Percentiles rank a stretch among this genome's conserved stretches.
Evolutionary conservation across 2,888 invertebrate species (phyloP).

Genomic region (Megastigmus dorsalis): DNA sequence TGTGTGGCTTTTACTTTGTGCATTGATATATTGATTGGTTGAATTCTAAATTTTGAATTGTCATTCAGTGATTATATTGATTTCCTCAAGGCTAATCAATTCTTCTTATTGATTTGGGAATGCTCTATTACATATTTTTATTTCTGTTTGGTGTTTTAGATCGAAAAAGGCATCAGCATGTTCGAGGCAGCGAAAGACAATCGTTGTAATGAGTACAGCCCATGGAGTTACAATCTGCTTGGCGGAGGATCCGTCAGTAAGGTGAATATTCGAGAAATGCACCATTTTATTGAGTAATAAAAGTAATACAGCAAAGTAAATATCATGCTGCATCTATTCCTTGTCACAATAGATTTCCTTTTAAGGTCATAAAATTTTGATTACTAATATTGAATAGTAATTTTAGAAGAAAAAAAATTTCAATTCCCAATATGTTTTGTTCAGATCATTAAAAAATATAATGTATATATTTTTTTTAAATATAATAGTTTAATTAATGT

Average conservation of each 20-base stretch:
- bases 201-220: constrained; percentile 66
- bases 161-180: constrained; percentile 68
- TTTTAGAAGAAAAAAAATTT: no score
- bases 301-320: no score
- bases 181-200: constrained; percentile 68
- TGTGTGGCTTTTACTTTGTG: neutral
- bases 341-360: no score
- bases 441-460: no score
- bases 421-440: no score
- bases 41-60: constrained; percentile 5
- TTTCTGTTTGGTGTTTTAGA: constrained; percentile 55
- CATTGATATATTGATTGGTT: constrained; percentile 4
- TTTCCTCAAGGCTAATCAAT: constrained; percentile 11
- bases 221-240: constrained; percentile 69
- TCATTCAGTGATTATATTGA: constrained; percentile 8
- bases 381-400: no score
- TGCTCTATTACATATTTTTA: no score
- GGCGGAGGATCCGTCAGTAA: constrained; percentile 61
- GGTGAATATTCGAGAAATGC: constrained; percentile 58
- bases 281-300: no score
- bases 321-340: no score
- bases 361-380: no score
- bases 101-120: neutral
- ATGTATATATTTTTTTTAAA: neutral
- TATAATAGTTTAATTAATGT: neutral